Evolutionary conservation across 2,113 vertebrate genomes (phyloP), one percentile per base, ranked within the genome.

Genomic region (Oryzias celebensis): DNA sequence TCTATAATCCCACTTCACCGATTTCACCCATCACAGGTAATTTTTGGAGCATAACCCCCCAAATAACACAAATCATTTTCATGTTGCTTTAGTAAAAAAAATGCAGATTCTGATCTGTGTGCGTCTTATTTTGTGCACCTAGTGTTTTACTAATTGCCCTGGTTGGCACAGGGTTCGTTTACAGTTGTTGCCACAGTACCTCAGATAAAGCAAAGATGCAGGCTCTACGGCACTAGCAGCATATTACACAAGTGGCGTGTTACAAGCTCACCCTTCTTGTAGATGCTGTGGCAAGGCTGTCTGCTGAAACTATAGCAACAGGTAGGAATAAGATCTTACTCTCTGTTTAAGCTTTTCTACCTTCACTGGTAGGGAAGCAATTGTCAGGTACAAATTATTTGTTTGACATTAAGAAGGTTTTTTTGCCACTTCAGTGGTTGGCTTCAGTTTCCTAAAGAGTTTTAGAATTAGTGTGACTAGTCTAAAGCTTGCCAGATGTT

Each of bases 301-400:
- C 58, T 15, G 4, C 66, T 78, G 82, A 81, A 82, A 78, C 80
- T 76, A 85, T 82, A 87, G 85, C 83, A 86, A 89, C 87, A 88
- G 81, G 88, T 88, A 85, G 77, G 77, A 73, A 78, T 65, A 71
- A 60, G 70, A 75, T 74, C 58, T 66, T 50, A 58, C 14, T 79
- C 66, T 73, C 24, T 68, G 71, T 41, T 44, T 81, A n/a, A n/a
- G 16, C 16, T 47, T 81, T 84, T 79, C 70, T 52, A 82, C 43
- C 53, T 46, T 24, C 45, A 41, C 52, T 65, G 50, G 31, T 62
- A 26, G 62, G 63, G 53, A 28, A 31, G 31, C 55, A 62, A 55
- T 52, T 56, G 52, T 17, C 20, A 16, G 26, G 50, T 36, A 20
- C 64, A 62, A 63, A 65, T 16, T 12, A 28, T 36, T 20, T 20